Evolutionary conservation across 1,140 invertebrate species (phyloP).

Genomic region (Drosophila neocordata): DNA sequence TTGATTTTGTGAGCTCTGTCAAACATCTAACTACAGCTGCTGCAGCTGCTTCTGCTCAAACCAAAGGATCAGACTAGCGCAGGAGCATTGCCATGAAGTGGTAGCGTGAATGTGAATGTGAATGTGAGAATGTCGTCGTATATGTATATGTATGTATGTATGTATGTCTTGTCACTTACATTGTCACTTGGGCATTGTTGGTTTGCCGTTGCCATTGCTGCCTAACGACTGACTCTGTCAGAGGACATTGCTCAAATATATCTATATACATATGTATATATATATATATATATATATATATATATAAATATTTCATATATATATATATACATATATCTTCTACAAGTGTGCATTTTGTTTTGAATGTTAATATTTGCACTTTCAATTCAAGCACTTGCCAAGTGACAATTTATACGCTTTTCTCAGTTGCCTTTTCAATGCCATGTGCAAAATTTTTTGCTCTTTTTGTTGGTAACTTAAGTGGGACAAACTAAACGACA

Average conservation of each 20-base stretch:
- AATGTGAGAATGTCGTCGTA: background rate
- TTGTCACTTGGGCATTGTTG: constrained; percentile 57
- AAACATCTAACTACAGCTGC: constrained; percentile 31
- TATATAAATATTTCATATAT: constrained; percentile 1
- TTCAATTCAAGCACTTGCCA: constrained; percentile 72
- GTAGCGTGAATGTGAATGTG: background rate
- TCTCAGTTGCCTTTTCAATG: constrained; percentile 39
- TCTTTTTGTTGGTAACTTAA: constrained; percentile 10
- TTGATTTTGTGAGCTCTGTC: constrained; percentile 39
- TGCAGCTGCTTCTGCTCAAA: constrained; percentile 27
- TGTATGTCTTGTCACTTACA: constrained; percentile 49
- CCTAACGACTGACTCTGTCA: constrained; percentile 9
- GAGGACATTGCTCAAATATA: constrained; percentile 20
- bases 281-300: constrained; percentile 9
- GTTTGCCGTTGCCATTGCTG: constrained; percentile 3
- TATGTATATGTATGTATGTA: background rate
- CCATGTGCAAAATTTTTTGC: constrained; percentile 7
- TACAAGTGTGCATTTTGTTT: constrained; percentile 74
- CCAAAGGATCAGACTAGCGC: background rate
- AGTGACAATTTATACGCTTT: constrained; percentile 77
- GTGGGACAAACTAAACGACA: constrained; percentile 1
- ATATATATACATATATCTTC: constrained; percentile 37
- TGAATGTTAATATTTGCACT: constrained; percentile 80
- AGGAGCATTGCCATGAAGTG: background rate
- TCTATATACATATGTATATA: too few species aligned